Percentiles rank a stretch among this genome's conserved stretches.
phyloP scores from a whole-genome alignment of 2,113 vertebrate genomes.

The Nanorana parkeri region DNA sequence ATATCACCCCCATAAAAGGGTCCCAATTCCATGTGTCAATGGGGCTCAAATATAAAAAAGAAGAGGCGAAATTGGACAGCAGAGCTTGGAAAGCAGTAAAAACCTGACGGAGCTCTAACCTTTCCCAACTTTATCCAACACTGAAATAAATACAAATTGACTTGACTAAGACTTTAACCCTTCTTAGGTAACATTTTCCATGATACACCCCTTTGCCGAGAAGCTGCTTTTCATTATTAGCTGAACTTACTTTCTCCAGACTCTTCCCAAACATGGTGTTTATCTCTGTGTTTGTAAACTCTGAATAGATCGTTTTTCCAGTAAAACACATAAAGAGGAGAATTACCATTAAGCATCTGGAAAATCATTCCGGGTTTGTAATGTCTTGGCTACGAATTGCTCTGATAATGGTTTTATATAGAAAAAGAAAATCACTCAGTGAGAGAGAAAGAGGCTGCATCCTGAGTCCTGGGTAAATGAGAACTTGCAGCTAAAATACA shows the following conservation, averaged over 20 bases:
- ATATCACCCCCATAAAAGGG: too few species aligned
- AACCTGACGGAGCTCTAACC: too few species aligned
- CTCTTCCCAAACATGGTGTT: constrained; percentile 35
- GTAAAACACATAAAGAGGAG: constrained; percentile 38
- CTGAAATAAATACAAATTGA: too few species aligned
- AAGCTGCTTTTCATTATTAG: constrained; percentile 29
- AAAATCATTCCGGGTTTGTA: constrained; percentile 38
- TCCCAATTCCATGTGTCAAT: too few species aligned
- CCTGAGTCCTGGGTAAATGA: neutral
- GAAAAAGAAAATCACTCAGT: constrained; percentile 22
- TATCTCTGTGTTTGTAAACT: constrained; percentile 52
- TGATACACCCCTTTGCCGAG: neutral
- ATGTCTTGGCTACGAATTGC: constrained; percentile 32
- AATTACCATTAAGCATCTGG: constrained; percentile 52
- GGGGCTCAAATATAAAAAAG: too few species aligned
- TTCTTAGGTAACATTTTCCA: neutral
- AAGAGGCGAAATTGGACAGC: too few species aligned
- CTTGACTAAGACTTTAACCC: too few species aligned
- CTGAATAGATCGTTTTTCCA: constrained; percentile 28
- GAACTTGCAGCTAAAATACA: neutral
- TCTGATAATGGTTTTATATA: constrained; percentile 33
- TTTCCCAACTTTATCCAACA: too few species aligned
- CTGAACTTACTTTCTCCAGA: constrained; percentile 16
- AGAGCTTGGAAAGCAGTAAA: too few species aligned
- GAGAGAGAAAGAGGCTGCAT: constrained; percentile 12